Percentiles rank a stretch among this genome's conserved stretches.
These are phyloP conservation scores for Notothenia coriiceps DNA, from an alignment of 2,113 vertebrate genomes.

Conservation along the genomic window DNA sequence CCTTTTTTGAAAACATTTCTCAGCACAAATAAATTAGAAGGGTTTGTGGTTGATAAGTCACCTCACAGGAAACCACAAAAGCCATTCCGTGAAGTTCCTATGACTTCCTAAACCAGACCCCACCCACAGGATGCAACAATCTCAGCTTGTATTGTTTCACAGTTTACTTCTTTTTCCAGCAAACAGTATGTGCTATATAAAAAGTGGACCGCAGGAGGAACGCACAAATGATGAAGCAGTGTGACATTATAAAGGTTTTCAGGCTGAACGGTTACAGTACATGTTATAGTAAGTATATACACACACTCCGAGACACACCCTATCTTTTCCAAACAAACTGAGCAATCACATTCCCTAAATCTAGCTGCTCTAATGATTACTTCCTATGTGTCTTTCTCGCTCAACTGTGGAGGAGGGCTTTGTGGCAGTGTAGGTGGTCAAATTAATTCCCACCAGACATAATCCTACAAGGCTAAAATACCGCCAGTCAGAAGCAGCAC, in stretches of 20 bases:
- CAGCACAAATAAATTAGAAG: conserved; percentile 10
- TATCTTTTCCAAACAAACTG: conserved; percentile 62
- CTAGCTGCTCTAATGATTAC: conserved; percentile 52
- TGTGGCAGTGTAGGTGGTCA: conserved; percentile 73
- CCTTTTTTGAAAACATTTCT: conserved; percentile 9
- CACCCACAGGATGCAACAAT: conserved; percentile 81
- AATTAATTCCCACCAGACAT: conserved; percentile 73
- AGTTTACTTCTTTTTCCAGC: conserved; percentile 58
- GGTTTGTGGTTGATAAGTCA: conserved; percentile 69
- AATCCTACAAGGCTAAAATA: conserved; percentile 66
- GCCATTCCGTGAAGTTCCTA: conserved; percentile 77
- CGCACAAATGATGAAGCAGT: conserved; percentile 3
- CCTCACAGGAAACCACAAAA: conserved; percentile 83
- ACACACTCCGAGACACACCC: conserved; percentile 35
- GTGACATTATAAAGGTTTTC: conserved; percentile 21
- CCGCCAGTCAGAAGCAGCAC: conserved; percentile 49
- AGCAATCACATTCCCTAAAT: conserved; percentile 58
- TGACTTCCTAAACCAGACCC: conserved; percentile 79
- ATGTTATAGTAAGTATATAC: conserved; percentile 22
- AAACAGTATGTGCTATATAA: conserved; percentile 34
- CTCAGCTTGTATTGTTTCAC: conserved; percentile 76
- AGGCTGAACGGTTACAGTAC: background rate
- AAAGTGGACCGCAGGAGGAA: conserved; percentile 13
- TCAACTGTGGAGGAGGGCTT: conserved; percentile 36
- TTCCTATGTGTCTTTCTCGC: conserved; percentile 49